These are phyloP conservation scores for Auanema freiburgensis DNA, from an alignment of 2,888 invertebrate genomes.

Conservation along the genomic window DNA sequence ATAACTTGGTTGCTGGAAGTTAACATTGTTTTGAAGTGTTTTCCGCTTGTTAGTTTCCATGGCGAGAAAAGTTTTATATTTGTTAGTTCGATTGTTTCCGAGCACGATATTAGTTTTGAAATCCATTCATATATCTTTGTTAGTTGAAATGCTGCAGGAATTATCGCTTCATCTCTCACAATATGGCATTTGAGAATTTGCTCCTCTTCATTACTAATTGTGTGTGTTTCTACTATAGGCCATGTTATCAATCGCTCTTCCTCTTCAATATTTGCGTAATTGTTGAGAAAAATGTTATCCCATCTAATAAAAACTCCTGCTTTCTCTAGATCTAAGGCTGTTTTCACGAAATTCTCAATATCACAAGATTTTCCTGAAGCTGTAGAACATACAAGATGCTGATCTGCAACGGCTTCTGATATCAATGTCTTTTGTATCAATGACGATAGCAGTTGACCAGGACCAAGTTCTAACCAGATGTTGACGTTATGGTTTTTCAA, in stretches of 20 bases:
- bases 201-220: slow-evolving; percentile 22
- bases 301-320: slow-evolving; percentile 24
- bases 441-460: slow-evolving; percentile 34
- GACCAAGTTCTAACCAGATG: slow-evolving; percentile 49
- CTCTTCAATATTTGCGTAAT: slow-evolving; percentile 13
- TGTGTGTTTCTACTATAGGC: slow-evolving; percentile 16
- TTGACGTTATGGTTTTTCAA: slow-evolving; percentile 29
- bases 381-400: slow-evolving; percentile 33
- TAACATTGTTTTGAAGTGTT: background rate
- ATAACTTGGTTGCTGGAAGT: slow-evolving; percentile 3
- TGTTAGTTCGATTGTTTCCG: slow-evolving; percentile 13
- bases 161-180: slow-evolving; percentile 31
- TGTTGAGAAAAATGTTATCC: slow-evolving; percentile 1
- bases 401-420: slow-evolving; percentile 15
- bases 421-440: slow-evolving; percentile 40
- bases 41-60: slow-evolving; percentile 1
- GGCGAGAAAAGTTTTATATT: slow-evolving; percentile 8
- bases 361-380: slow-evolving; percentile 42
- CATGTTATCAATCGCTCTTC: slow-evolving; percentile 12
- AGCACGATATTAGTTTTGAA: too few relatives aligned
- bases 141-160: slow-evolving; percentile 49
- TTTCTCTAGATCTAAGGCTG: slow-evolving; percentile 36
- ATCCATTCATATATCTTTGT: background rate
- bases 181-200: slow-evolving; percentile 35
- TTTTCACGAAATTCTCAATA: slow-evolving; percentile 27